phyloP scores from a whole-genome alignment of 2,888 invertebrate species.

The Catocala nupta region DNA sequence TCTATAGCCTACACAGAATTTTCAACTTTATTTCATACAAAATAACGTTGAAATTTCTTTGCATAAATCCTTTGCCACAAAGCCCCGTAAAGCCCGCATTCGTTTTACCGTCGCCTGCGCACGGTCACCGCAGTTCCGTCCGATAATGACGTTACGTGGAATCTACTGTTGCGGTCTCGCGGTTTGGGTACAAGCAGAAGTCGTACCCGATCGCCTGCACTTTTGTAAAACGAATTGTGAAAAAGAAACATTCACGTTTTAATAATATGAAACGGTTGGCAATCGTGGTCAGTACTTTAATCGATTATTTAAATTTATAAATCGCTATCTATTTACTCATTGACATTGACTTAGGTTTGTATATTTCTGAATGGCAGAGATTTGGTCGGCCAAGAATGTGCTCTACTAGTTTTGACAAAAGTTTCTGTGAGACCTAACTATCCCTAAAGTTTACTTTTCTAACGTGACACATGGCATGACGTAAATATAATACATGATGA shows the following conservation, averaged over 20 bases:
- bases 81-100: slow-evolving; percentile 32
- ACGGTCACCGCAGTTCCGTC: slow-evolving; percentile 42
- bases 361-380: not conserved
- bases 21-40: not conserved
- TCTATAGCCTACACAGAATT: slow-evolving; percentile 3
- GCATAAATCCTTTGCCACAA: slow-evolving; percentile 24
- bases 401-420: no score
- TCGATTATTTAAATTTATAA: not conserved
- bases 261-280: slow-evolving; percentile 2
- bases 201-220: not conserved
- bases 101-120: slow-evolving; percentile 35
- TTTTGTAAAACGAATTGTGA: slow-evolving; percentile 4
- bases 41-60: slow-evolving; percentile 23
- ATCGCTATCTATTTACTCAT: not conserved
- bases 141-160: slow-evolving; percentile 64
- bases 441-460: no score
- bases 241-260: slow-evolving; percentile 7
- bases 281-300: not conserved
- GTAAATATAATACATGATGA: no score
- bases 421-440: no score
- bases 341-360: not conserved
- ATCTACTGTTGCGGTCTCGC: slow-evolving; percentile 62
- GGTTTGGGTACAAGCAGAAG: slow-evolving; percentile 40
- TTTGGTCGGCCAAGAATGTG: no score
- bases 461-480: no score